A percentile compares a stretch with the other conserved stretches of the same genome.
phyloP scores from a whole-genome alignment of 2,113 vertebrate genomes.

The Puffinus mauretanicus region DNA sequence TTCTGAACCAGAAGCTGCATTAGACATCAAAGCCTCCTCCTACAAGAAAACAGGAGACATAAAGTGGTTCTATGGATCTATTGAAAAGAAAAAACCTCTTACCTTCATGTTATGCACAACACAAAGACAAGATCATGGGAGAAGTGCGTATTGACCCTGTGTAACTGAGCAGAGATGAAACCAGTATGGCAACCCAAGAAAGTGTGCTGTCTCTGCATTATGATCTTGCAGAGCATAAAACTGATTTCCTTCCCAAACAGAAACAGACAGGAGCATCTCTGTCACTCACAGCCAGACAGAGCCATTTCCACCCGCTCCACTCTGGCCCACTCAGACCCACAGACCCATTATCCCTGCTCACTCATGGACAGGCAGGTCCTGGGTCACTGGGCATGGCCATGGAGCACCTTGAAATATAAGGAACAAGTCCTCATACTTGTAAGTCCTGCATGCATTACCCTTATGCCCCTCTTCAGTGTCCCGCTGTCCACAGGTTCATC shows the following conservation, averaged over 20 bases:
- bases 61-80: background rate
- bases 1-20: background rate
- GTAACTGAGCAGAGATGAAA: background rate
- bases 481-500: background rate
- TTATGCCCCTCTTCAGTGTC: background rate
- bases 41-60: background rate
- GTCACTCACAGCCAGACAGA: background rate
- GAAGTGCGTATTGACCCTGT: background rate
- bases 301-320: background rate
- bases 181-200: background rate
- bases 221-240: background rate
- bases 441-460: background rate
- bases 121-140: background rate
- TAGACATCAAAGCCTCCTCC: background rate
- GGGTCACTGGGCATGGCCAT: rapidly evolving
- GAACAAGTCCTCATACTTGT: background rate
- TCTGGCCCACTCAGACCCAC: background rate
- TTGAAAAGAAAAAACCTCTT: background rate
- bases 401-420: background rate
- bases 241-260: background rate
- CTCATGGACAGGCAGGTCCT: too few species aligned
- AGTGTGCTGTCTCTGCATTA: background rate
- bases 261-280: background rate
- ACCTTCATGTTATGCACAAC: too few species aligned
- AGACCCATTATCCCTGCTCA: rapidly evolving